phyloP scores from a whole-genome alignment of 1,140 invertebrate species.

The Sinella curviseta region DNA sequence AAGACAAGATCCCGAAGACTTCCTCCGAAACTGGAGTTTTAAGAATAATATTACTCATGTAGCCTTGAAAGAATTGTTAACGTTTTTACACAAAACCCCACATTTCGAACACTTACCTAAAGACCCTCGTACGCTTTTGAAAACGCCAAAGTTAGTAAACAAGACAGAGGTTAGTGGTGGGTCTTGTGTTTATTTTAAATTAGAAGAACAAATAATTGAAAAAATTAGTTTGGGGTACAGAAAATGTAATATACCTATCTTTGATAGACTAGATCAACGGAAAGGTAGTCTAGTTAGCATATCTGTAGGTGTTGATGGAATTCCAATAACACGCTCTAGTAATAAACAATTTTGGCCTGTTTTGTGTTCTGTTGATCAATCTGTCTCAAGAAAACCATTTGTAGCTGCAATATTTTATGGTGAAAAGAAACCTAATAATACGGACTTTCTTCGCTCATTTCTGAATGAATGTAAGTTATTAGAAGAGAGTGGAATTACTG shows the following conservation, averaged over 20 bases:
- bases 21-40: not conserved
- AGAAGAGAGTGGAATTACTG: not conserved
- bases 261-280: not conserved
- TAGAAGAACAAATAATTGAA: not conserved
- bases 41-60: not conserved
- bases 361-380: not conserved
- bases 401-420: not conserved
- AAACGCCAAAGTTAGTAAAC: not conserved
- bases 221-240: not conserved
- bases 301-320: not conserved
- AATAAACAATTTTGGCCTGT: slow-evolving; percentile 12
- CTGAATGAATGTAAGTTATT: not conserved
- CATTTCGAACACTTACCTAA: not conserved
- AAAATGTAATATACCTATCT: not conserved
- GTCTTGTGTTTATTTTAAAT: not conserved
- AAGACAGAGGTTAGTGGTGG: not conserved
- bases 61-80: not conserved
- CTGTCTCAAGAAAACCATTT: not conserved
- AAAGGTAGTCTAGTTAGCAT: not conserved
- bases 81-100: not conserved
- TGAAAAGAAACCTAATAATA: not conserved
- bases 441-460: not conserved
- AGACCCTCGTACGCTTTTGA: not conserved
- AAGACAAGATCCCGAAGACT: not conserved
- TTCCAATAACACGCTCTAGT: not conserved